Percentiles rank a stretch among this genome's conserved stretches.
phyloP scores from a whole-genome alignment of 1,140 invertebrate genomes.

The Megathymus violae region DNA sequence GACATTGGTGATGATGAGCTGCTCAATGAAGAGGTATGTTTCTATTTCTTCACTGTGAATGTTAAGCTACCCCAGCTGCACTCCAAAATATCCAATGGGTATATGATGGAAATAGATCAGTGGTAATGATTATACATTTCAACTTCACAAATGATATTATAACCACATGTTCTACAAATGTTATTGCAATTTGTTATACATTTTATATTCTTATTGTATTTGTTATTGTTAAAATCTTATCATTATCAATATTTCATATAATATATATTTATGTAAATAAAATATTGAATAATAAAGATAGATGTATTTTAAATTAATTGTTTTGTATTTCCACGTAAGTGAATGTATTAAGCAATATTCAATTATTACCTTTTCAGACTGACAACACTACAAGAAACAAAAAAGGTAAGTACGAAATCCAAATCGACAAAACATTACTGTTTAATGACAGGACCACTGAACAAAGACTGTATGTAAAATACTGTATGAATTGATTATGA shows the following conservation, averaged over 20 bases:
- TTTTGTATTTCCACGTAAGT: constrained; percentile 7
- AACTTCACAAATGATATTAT: too few relatives aligned
- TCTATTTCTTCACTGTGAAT: constrained; percentile 76
- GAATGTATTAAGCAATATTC: constrained; percentile 3
- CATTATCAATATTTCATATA: not conserved
- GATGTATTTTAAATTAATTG: not conserved
- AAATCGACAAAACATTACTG: not conserved
- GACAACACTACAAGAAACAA: constrained; percentile 69
- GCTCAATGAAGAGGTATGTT: constrained; percentile 89
- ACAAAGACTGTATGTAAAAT: constrained; percentile 10
- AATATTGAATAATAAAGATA: constrained; percentile 9
- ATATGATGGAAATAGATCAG: constrained; percentile 74
- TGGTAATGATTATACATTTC: too few relatives aligned
- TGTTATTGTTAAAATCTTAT: not conserved
- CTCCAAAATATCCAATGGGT: constrained; percentile 61
- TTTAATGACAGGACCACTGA: not conserved
- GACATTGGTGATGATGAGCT: constrained; percentile 92
- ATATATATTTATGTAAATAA: constrained; percentile 23
- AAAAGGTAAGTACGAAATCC: constrained; percentile 68
- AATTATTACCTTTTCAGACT: constrained; percentile 70
- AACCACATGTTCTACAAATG: not conserved
- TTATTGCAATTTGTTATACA: not conserved
- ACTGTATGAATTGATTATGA: too few relatives aligned
- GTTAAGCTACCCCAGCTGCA: constrained; percentile 56
- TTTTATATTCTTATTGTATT: not conserved